A percentile compares a stretch with the other conserved stretches of the same genome.
Conservation (phyloP, 2,797 vertebrate species). For the Carcharodon carcharias region DNA sequence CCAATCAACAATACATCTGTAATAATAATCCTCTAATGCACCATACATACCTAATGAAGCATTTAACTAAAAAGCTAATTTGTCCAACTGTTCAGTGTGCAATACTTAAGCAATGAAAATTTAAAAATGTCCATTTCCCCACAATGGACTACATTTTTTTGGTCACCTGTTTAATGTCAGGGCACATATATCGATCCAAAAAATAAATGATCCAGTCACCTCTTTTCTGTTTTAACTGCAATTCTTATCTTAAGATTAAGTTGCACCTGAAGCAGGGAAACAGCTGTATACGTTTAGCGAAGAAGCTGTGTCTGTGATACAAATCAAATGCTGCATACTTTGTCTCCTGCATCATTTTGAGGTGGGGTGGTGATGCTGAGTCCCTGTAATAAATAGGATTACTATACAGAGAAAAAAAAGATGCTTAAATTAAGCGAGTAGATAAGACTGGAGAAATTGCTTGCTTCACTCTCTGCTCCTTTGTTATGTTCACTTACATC, state of each 20-base stretch:
- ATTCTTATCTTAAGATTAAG: neutral
- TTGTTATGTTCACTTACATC: neutral
- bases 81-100: neutral
- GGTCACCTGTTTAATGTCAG: neutral
- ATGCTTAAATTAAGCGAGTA: neutral
- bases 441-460: neutral
- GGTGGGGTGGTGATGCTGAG: no score
- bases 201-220: neutral
- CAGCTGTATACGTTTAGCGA: neutral
- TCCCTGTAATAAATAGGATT: neutral
- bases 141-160: neutral
- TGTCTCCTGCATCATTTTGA: neutral
- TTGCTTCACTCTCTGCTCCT: neutral
- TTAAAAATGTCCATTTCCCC: neutral
- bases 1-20: neutral
- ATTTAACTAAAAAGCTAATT: neutral
- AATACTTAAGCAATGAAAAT: neutral
- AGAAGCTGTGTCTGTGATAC: neutral
- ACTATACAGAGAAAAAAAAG: neutral
- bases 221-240: neutral
- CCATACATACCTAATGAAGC: neutral
- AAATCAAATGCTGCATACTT: neutral
- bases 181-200: neutral
- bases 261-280: neutral
- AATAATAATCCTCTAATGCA: neutral